Percentiles rank a stretch among this genome's conserved stretches.
Conservation (phyloP, 2,888 invertebrate species). For the Lepeophtheirus nordmannii region DNA sequence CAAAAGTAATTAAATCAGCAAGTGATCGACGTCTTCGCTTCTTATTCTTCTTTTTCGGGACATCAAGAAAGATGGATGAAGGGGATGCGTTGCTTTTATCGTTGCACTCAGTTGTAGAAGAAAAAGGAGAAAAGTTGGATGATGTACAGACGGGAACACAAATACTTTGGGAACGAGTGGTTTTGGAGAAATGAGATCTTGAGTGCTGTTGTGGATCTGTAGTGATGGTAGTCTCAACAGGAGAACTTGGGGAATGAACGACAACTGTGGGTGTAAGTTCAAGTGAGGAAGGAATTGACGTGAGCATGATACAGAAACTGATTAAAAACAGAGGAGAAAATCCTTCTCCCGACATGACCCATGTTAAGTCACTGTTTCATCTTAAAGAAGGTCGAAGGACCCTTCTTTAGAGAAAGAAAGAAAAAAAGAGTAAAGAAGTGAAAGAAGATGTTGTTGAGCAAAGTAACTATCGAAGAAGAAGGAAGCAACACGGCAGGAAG, state of each 20-base stretch:
- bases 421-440: not conserved
- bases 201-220: not conserved
- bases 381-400: not conserved
- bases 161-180: not conserved
- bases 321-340: too few relatives aligned
- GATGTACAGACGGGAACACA: not conserved
- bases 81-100: too few relatives aligned
- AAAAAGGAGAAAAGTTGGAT: not conserved
- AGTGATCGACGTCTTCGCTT: not conserved
- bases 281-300: not conserved
- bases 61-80: not conserved
- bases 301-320: not conserved
- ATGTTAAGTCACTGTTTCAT: not conserved
- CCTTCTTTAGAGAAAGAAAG: not conserved
- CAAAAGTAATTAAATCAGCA: not conserved
- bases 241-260: not conserved
- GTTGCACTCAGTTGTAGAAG: too few relatives aligned
- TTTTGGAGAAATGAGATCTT: not conserved
- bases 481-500: not conserved
- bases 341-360: conserved; percentile 1
- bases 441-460: not conserved
- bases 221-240: not conserved
- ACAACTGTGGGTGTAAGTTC: not conserved
- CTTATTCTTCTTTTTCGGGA: not conserved
- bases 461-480: not conserved